Base-by-base conservation (phyloP, 2,113 vertebrate genomes). In the Zapus hudsonius region DNA sequence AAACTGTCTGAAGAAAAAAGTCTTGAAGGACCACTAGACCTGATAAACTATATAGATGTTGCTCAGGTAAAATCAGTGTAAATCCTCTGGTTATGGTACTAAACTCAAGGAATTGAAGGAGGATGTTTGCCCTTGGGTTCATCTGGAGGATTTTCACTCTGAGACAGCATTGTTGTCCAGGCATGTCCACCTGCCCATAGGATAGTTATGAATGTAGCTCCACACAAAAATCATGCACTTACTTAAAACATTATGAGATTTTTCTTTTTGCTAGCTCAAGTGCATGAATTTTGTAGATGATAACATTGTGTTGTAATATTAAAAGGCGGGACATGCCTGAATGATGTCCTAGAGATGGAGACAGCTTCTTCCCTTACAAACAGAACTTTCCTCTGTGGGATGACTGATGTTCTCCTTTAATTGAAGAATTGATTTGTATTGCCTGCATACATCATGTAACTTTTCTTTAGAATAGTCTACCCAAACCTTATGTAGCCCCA, bases 1-100 rank as follows among this genome's bases (percentile, higher is more conserved):
- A 98, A 98, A 92, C 97, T 98, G 78, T 98, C 98, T 25, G 99
- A 99, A 95, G 99, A 98, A 96, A 98, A 98, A 95, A 98, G 95
- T 89, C 98, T 99, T 0, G 98, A 99, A 95, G 99, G 99, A 69
- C 99, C 99, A 3, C 91, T 99, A 94, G 99, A 99, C 95, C 98
- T 99, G 95, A 99, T 99, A 96, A 99, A 99, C 96, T 99, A 99
- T 52, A 99, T 99, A 59, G 99, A 99, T 92, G 98, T 99, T 36
- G 99, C 99, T 74, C 99, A 99, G 99, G 99, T 99, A 97, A 98
- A 95, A 36, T 20, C 7, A 7, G 2, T 59, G 27, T 66, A 80
- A 74, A 42, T 63, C 69, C 42, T 75, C 31, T 70, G 75, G n/a
- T 40, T 42, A 4, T 59, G 29, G 47, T n/a, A 33, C 44, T 42